Percentiles rank a stretch among this genome's conserved stretches.
Evolutionary conservation across 2,113 vertebrate genomes (phyloP).

Genomic region (Pycnonotus jocosus): DNA sequence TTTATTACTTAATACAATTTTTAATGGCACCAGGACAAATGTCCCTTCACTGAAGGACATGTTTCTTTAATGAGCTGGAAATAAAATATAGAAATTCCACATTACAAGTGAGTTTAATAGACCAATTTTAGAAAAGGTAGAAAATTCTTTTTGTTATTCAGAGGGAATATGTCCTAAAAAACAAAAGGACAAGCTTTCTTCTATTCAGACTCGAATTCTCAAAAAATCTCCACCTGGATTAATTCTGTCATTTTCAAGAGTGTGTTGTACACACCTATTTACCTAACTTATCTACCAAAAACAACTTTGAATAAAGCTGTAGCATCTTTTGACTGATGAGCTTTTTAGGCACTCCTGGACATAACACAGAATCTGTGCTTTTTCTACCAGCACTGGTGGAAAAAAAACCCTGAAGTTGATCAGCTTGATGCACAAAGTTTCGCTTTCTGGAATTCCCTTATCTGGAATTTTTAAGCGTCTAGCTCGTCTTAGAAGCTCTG

Average conservation of each 20-base stretch:
- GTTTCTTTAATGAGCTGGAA: neutral
- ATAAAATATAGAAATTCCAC: neutral
- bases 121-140: neutral
- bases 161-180: neutral
- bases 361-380: neutral
- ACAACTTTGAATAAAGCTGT: neutral
- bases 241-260: neutral
- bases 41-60: neutral
- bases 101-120: neutral
- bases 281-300: neutral
- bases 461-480: rapidly evolving
- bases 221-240: neutral
- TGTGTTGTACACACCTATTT: neutral
- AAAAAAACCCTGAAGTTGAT: neutral
- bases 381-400: neutral
- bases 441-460: neutral
- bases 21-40: neutral
- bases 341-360: neutral
- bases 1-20: neutral
- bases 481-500: neutral
- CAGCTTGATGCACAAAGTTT: neutral
- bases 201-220: neutral
- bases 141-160: neutral
- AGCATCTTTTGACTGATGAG: neutral
- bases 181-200: neutral